Evolutionary conservation across 1,140 invertebrate species (phyloP), one percentile per base, ranked within the genome.

Genomic region (Cydia splendana): DNA sequence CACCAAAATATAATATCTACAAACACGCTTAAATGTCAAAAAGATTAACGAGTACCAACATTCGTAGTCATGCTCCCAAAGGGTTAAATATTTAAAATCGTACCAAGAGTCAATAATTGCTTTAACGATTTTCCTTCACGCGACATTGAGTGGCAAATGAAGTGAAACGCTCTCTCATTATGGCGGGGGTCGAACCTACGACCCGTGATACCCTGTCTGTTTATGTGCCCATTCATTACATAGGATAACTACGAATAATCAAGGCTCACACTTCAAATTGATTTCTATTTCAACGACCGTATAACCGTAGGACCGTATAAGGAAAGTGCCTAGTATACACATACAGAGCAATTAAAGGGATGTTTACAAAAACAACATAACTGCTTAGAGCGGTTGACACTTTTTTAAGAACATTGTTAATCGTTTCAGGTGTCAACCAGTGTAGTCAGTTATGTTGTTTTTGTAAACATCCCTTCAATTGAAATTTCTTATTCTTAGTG

Each of bases 51-150:
- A 24, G 18, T 9, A 24, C n/a, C 38, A 48, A 48, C 45, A 62
- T 62, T 62, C 9, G 57, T 62, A 62, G 20, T 57, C 12, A 62
- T 24, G 57, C 20, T 24, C 9, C n/a, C 6, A 53, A 20, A 62
- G 57, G 20, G 24, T 62, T 62, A 62, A 24, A 62, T 24, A 62
- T 62, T 62, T 62, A 62, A 62, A 62, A 62, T 62, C 20, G 18
- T 38, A 71, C n/a, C 38, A 45, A 38, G n/a, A 71, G n/a, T 38
- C 65, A 67, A 67, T 67, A 38, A 71, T 71, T 18, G 67, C 67
- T 71, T 13, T 34, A 71, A 42, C 34, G 67, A 42, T 71, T 71
- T 42, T 45, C 30, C 30, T 71, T 71, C 67, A 71, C 67, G 34
- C 67, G 67, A 42, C 15, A 18, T 42, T 69, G 18, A 38, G 38